Evolutionary conservation across 2,113 vertebrate species (phyloP).

Genomic region (Natator depressus): DNA sequence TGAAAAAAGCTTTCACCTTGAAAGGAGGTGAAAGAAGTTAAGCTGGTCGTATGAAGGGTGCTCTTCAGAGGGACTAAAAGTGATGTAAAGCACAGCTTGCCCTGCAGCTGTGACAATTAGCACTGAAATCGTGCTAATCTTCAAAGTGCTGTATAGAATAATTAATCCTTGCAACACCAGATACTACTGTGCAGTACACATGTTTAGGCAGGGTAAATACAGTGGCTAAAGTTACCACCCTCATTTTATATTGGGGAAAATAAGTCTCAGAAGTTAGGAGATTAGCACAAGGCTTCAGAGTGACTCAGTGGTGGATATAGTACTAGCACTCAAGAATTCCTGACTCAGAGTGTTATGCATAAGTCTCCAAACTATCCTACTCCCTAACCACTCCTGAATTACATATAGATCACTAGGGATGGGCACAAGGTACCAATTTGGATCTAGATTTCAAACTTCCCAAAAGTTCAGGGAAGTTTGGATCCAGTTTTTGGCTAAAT

Average conservation of each 20-base stretch:
- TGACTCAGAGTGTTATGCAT: not conserved
- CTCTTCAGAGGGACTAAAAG: not conserved
- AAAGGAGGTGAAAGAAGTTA: not conserved
- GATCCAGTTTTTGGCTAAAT: not conserved
- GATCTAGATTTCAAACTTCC: not conserved
- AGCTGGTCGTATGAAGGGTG: not conserved
- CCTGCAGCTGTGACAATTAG: not conserved
- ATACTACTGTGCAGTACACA: not conserved
- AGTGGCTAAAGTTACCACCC: not conserved
- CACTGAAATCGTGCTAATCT: not conserved
- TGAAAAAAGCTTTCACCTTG: not conserved
- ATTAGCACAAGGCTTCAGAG: not conserved
- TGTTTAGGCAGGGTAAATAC: not conserved
- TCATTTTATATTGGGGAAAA: conserved; percentile 6
- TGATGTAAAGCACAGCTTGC: not conserved
- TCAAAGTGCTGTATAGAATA: not conserved
- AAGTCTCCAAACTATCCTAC: not conserved
- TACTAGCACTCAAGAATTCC: not conserved
- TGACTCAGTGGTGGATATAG: not conserved
- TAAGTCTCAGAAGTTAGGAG: not conserved
- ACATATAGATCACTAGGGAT: not conserved
- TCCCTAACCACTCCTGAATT: not conserved
- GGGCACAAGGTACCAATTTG: not conserved
- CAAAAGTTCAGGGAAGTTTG: not conserved
- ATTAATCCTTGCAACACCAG: not conserved